Evolutionary conservation across 1,140 invertebrate genomes (phyloP).

Genomic region (Zophobas morio): DNA sequence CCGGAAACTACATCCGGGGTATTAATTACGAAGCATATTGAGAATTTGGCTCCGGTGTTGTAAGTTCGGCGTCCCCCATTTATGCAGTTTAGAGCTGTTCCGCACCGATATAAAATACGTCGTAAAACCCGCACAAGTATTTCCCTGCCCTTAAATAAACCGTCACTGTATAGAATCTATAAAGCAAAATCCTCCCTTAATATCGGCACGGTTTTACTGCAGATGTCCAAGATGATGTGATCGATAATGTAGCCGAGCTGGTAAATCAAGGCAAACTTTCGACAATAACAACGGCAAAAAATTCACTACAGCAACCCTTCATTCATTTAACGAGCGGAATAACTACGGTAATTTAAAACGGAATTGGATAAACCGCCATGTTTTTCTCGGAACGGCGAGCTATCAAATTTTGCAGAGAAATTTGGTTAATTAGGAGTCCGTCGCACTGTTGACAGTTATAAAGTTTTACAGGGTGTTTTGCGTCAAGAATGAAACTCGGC

Average conservation of each 20-base stretch:
- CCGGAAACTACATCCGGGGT: too few species aligned
- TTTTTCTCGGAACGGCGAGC: slow-evolving; percentile 13
- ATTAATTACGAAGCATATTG: too few species aligned
- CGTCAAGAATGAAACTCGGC: background rate
- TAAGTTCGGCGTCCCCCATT: background rate
- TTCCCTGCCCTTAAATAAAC: background rate
- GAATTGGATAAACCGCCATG: slow-evolving; percentile 31
- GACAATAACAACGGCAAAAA: slow-evolving; percentile 7
- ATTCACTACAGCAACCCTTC: slow-evolving; percentile 32
- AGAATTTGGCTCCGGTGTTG: too few species aligned
- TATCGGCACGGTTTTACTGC: slow-evolving; percentile 3
- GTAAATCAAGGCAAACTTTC: slow-evolving; percentile 19
- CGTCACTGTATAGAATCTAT: background rate
- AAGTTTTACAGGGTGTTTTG: background rate
- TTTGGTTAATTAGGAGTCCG: slow-evolving; percentile 12
- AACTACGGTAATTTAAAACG: slow-evolving; percentile 32
- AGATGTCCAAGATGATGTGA: slow-evolving; percentile 15
- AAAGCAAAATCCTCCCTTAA: slow-evolving; percentile 4
- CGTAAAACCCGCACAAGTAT: slow-evolving; percentile 1
- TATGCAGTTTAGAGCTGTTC: background rate
- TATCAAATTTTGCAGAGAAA: slow-evolving; percentile 31
- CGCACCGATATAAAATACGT: slow-evolving; percentile 4
- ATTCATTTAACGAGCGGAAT: slow-evolving; percentile 38
- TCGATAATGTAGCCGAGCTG: slow-evolving; percentile 18
- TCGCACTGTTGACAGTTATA: background rate